phyloP scores from a whole-genome alignment of 2,113 vertebrate genomes.

The Heterotis niloticus region DNA sequence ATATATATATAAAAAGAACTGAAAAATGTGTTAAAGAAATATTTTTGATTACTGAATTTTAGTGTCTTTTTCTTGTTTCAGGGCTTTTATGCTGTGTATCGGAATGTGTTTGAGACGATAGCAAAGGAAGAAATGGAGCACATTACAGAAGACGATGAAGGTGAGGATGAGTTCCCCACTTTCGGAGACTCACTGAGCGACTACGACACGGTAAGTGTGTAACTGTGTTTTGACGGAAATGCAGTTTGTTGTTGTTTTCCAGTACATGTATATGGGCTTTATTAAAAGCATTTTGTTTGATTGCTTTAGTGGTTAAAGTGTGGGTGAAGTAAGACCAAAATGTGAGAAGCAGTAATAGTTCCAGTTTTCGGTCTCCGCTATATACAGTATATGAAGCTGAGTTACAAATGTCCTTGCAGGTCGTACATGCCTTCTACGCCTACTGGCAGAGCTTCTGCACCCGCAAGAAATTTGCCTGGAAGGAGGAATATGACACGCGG shows the following conservation, averaged over 20 bases:
- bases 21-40: no score
- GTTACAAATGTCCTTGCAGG: slow-evolving; percentile 53
- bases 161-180: slow-evolving; percentile 72
- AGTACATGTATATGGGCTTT: no score
- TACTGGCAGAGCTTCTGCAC: slow-evolving; percentile 98
- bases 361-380: no score
- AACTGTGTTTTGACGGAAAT: background rate
- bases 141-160: slow-evolving; percentile 62
- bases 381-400: no score
- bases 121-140: slow-evolving; percentile 84
- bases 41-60: background rate
- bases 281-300: no score
- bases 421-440: slow-evolving; percentile 90
- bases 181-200: slow-evolving; percentile 89
- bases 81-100: slow-evolving; percentile 89
- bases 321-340: background rate
- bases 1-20: no score
- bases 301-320: background rate
- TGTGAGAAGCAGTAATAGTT: no score
- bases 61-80: slow-evolving; percentile 38
- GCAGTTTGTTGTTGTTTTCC: background rate
- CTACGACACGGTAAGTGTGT: slow-evolving; percentile 81
- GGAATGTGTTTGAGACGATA: slow-evolving; percentile 82
- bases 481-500: slow-evolving; percentile 89
- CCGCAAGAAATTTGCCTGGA: slow-evolving; percentile 88